phyloP scores from a whole-genome alignment of 2,113 vertebrate species.

The Marmota monax region DNA sequence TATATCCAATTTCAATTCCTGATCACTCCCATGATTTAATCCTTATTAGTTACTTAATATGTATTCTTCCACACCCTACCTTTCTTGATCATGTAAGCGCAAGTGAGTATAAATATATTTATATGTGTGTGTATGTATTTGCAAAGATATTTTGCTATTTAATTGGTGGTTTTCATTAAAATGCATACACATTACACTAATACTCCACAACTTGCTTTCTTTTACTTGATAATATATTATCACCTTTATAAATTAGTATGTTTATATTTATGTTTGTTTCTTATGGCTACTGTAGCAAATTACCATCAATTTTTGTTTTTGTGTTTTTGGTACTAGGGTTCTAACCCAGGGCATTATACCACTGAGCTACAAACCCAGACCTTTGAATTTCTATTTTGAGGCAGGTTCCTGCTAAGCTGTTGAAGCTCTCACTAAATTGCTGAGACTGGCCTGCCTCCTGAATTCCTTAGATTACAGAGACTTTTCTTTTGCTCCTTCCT shows the following conservation, averaged over 20 bases:
- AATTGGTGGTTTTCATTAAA: not conserved
- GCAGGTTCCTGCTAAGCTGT: too few relatives aligned
- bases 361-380: not conserved
- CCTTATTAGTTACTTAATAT: not conserved
- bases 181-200: not conserved
- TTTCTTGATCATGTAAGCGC: not conserved
- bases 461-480: too few relatives aligned
- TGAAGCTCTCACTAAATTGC: too few relatives aligned
- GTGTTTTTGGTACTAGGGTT: not conserved
- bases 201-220: not conserved
- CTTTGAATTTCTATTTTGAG: not conserved
- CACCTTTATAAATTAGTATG: not conserved
- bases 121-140: not conserved
- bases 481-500: too few relatives aligned
- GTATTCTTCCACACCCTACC: not conserved
- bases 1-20: not conserved
- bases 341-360: not conserved
- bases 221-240: not conserved
- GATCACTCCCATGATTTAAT: not conserved
- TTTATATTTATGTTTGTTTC: not conserved
- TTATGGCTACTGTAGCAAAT: not conserved
- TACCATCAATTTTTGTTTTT: not conserved
- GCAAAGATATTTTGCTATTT: not conserved
- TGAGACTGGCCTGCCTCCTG: too few relatives aligned
- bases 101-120: not conserved